phyloP scores from a whole-genome alignment of 2,888 invertebrate genomes.

The Mythimna lalbum region DNA sequence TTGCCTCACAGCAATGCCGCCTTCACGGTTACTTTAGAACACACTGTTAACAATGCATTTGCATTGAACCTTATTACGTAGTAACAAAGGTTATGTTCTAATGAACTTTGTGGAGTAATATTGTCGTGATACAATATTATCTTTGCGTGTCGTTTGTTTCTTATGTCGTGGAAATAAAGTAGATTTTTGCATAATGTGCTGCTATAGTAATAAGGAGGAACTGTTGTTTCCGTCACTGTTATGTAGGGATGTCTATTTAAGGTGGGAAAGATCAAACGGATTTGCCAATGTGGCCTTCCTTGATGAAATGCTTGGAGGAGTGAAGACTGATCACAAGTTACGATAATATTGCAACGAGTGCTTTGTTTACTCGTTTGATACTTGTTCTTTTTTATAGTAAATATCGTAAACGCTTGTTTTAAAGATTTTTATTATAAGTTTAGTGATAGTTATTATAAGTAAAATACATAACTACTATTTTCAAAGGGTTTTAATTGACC shows the following conservation, averaged over 20 bases:
- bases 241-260: conserved; percentile 44
- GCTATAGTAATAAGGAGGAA: conserved; percentile 38
- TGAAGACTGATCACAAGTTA: conserved; percentile 5
- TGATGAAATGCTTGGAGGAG: conserved; percentile 35
- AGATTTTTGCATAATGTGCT: conserved; percentile 22
- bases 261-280: conserved; percentile 65
- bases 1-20: conserved; percentile 60
- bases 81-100: conserved; percentile 26
- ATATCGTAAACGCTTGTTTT: no score
- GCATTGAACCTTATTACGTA: conserved; percentile 7
- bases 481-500: no score
- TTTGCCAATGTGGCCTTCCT: conserved; percentile 62
- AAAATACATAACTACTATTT: no score
- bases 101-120: neutral
- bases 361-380: neutral
- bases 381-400: no score
- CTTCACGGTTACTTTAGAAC: conserved; percentile 59
- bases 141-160: conserved; percentile 15
- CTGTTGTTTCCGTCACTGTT: conserved; percentile 57
- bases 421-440: no score
- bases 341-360: neutral
- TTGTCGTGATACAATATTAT: conserved; percentile 16
- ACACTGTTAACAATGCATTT: conserved; percentile 21
- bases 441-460: no score
- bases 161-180: conserved; percentile 2